phyloP scores from a whole-genome alignment of 2,113 vertebrate species.

The Malurus melanocephalus region DNA sequence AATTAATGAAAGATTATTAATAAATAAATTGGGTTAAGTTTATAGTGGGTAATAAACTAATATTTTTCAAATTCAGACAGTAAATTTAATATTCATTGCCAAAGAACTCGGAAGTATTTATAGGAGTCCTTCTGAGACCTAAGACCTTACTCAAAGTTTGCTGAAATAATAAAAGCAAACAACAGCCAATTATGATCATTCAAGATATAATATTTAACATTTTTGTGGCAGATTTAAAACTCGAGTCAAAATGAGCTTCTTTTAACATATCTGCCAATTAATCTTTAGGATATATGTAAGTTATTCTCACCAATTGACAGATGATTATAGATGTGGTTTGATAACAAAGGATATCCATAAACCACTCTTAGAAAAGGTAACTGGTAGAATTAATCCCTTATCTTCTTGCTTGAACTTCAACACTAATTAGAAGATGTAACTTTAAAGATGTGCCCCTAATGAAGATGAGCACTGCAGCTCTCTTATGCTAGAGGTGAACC shows the following conservation, averaged over 20 bases:
- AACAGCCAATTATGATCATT: not conserved
- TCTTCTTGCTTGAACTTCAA: not conserved
- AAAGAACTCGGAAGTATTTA: not conserved
- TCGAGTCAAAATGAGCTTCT: not conserved
- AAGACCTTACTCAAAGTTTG: not conserved
- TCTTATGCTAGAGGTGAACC: not conserved
- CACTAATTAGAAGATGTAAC: not conserved
- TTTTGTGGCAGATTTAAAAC: not conserved
- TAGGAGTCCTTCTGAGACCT: not conserved
- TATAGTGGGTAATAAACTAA: not conserved
- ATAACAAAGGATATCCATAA: not conserved
- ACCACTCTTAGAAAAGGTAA: not conserved
- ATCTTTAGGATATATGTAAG: not conserved
- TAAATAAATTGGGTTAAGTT: not conserved
- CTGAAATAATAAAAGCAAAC: not conserved
- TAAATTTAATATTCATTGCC: not conserved
- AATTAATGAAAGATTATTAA: not conserved
- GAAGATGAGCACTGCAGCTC: not conserved
- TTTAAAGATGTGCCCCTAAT: not conserved
- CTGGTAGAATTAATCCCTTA: not conserved
- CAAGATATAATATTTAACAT: not conserved
- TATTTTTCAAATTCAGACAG: not conserved
- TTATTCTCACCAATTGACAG: not conserved
- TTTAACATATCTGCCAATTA: not conserved
- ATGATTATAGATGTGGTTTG: not conserved